These are phyloP conservation scores for Apotomis betuletana DNA, from an alignment of 2,888 invertebrate genomes.

Conservation along the genomic window DNA sequence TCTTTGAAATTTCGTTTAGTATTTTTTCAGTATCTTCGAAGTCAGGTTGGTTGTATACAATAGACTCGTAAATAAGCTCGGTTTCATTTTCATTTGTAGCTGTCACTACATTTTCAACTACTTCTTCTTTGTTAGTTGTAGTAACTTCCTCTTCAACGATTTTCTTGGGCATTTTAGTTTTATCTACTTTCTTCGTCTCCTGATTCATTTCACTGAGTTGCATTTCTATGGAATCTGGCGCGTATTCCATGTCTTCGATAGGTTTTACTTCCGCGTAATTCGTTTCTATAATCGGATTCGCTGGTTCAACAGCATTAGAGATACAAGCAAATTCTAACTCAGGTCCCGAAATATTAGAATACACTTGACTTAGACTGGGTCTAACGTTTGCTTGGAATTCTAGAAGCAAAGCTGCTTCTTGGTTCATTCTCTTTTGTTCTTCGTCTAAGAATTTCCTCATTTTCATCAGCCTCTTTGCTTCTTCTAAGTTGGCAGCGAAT, in stretches of 20 bases:
- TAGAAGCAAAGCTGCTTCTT: slow-evolving; percentile 75
- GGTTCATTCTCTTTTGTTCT: slow-evolving; percentile 82
- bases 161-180: slow-evolving; percentile 3
- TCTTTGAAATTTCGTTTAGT: slow-evolving; percentile 37
- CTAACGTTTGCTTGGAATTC: slow-evolving; percentile 80
- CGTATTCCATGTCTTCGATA: slow-evolving; percentile 42
- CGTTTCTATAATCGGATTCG: slow-evolving; percentile 41
- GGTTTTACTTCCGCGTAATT: slow-evolving; percentile 44
- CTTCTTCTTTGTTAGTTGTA: slow-evolving; percentile 14
- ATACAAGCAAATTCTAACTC: slow-evolving; percentile 78
- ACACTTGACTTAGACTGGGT: slow-evolving; percentile 77
- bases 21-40: slow-evolving; percentile 37
- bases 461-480: slow-evolving; percentile 86
- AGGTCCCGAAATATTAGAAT: slow-evolving; percentile 77
- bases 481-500: slow-evolving; percentile 86
- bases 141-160: not conserved
- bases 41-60: slow-evolving; percentile 42
- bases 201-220: slow-evolving; percentile 44
- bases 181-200: slow-evolving; percentile 41
- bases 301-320: slow-evolving; percentile 53
- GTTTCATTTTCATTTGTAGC: slow-evolving; percentile 32
- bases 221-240: slow-evolving; percentile 43
- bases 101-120: slow-evolving; percentile 38
- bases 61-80: slow-evolving; percentile 28
- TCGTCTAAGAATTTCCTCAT: slow-evolving; percentile 86